Percentiles rank a stretch among this genome's conserved stretches.
phyloP scores from a whole-genome alignment of 2,888 invertebrate genomes.

The Ganaspis brasiliensis region DNA sequence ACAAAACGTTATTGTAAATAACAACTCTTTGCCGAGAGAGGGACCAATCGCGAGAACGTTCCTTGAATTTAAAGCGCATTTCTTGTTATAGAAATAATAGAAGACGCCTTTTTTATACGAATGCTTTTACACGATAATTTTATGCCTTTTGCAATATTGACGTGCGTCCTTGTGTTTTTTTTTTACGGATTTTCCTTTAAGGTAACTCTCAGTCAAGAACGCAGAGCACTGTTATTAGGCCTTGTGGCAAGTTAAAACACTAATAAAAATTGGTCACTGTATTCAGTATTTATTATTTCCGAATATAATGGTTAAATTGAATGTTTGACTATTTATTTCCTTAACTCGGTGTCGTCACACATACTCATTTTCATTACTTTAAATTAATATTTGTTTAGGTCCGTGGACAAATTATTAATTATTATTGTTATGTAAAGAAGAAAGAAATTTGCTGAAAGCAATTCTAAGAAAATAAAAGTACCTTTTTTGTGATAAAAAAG shows the following conservation, averaged over 20 bases:
- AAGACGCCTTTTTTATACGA: slow-evolving; percentile 58
- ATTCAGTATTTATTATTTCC: slow-evolving; percentile 68
- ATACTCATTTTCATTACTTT: neutral
- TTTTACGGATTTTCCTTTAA: slow-evolving; percentile 51
- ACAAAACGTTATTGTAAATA: slow-evolving; percentile 46
- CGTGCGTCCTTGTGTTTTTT: slow-evolving; percentile 56
- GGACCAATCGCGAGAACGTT: slow-evolving; percentile 26
- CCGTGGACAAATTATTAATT: neutral
- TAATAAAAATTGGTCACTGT: slow-evolving; percentile 62
- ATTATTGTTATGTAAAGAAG: neutral
- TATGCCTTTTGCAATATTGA: slow-evolving; percentile 59
- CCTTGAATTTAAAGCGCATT: slow-evolving; percentile 14
- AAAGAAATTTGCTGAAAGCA: neutral
- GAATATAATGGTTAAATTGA: slow-evolving; percentile 63
- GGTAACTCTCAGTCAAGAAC: slow-evolving; percentile 55
- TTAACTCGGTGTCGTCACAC: neutral
- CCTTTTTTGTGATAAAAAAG: neutral
- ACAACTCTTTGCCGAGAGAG: slow-evolving; percentile 4
- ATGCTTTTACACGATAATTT: slow-evolving; percentile 59
- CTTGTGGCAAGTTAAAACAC: slow-evolving; percentile 59
- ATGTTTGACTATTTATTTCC: slow-evolving; percentile 51
- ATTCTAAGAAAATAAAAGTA: neutral
- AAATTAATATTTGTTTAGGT: neutral
- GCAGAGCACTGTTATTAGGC: slow-evolving; percentile 60
- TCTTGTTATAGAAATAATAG: slow-evolving; percentile 17